phyloP scores from a whole-genome alignment of 1,140 invertebrate species.

The Drosophila guanche region DNA sequence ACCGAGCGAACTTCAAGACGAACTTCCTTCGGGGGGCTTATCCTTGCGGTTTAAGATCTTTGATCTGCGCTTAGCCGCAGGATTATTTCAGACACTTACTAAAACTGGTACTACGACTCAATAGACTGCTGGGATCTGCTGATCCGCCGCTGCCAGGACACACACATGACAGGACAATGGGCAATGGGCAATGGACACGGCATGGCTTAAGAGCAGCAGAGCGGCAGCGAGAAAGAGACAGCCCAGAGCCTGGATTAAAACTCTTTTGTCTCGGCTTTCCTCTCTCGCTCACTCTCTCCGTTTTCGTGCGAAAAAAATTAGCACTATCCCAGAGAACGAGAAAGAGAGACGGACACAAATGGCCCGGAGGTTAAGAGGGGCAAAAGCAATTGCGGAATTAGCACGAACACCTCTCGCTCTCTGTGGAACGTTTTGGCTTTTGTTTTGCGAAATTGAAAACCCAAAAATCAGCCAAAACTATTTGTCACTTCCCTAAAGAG shows the following conservation, averaged over 20 bases:
- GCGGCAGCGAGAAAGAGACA: slow-evolving; percentile 9
- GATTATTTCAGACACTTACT: slow-evolving; percentile 76
- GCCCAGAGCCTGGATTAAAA: slow-evolving; percentile 64
- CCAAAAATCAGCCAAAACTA: slow-evolving; percentile 36
- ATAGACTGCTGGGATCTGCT: too few species aligned
- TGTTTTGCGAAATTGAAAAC: slow-evolving; percentile 66
- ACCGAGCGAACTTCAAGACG: slow-evolving; percentile 8
- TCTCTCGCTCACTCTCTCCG: not conserved
- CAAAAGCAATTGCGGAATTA: slow-evolving; percentile 72
- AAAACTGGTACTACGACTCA: slow-evolving; percentile 30
- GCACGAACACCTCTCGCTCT: slow-evolving; percentile 58
- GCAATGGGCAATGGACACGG: slow-evolving; percentile 57
- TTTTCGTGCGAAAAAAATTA: slow-evolving; percentile 74
- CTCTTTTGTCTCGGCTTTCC: slow-evolving; percentile 42
- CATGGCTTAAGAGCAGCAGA: slow-evolving; percentile 41
- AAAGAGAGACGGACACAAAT: not conserved
- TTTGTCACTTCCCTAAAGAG: slow-evolving; percentile 59
- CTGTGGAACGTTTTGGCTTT: slow-evolving; percentile 15
- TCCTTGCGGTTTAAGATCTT: slow-evolving; percentile 75
- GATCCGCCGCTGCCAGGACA: not conserved
- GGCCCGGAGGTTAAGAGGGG: slow-evolving; percentile 29
- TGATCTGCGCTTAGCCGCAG: slow-evolving; percentile 76
- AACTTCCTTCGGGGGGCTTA: slow-evolving; percentile 34
- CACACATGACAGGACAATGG: slow-evolving; percentile 62
- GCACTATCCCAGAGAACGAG: slow-evolving; percentile 21